A percentile compares a stretch with the other conserved stretches of the same genome.
Evolutionary conservation across 2,113 vertebrate genomes (phyloP).

Genomic region (Halichoerus grypus): DNA sequence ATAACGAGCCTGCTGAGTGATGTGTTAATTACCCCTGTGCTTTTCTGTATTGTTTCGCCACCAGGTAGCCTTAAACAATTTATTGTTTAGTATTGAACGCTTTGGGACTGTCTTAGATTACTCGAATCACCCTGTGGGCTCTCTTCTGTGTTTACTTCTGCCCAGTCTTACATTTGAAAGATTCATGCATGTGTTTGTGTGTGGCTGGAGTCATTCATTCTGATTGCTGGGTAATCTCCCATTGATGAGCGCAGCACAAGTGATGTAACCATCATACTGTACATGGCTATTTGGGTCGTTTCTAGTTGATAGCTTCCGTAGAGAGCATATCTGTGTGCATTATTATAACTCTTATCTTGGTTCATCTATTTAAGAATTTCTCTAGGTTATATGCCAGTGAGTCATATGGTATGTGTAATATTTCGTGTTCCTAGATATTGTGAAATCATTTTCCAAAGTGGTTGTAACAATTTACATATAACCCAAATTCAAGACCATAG

Average conservation of each 20-base stretch:
- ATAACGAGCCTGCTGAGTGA: rapidly evolving
- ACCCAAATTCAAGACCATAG: not conserved
- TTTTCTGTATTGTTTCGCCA: not conserved
- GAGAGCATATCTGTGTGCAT: not conserved
- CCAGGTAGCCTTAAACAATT: not conserved
- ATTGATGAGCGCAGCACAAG: not conserved
- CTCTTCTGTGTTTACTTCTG: not conserved
- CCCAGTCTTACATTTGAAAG: not conserved
- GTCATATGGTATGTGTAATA: not conserved
- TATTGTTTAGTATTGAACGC: not conserved
- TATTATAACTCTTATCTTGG: not conserved
- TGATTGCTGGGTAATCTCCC: not conserved
- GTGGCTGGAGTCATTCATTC: not conserved
- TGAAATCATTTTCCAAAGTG: not conserved
- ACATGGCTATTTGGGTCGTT: not conserved
- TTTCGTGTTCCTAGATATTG: not conserved
- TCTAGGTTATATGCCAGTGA: not conserved
- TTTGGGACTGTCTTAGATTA: not conserved
- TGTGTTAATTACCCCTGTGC: not conserved
- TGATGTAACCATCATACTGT: not conserved
- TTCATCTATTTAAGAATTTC: not conserved
- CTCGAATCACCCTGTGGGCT: not conserved
- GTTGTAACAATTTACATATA: not conserved
- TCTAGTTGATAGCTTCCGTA: not conserved
- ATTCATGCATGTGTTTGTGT: not conserved